Evolutionary conservation across 1,140 invertebrate species (phyloP).

Genomic region (Eufriesea mexicana): DNA sequence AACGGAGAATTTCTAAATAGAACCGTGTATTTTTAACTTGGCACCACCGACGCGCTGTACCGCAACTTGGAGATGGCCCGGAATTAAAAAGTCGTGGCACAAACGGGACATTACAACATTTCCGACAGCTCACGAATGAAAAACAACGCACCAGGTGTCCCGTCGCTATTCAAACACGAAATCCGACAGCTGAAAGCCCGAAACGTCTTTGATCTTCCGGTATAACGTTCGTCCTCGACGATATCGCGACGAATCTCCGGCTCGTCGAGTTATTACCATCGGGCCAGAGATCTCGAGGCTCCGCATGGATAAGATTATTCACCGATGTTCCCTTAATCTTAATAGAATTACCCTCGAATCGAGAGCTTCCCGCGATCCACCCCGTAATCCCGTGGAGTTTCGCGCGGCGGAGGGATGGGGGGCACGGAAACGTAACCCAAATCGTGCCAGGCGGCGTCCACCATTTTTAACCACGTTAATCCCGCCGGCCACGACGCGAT

Average conservation of each 20-base stretch:
- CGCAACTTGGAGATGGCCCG: too few relatives aligned
- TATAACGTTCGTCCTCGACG: conserved; percentile 27
- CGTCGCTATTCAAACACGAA: background rate
- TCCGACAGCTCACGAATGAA: background rate
- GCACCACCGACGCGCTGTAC: too few relatives aligned
- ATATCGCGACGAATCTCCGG: conserved; percentile 55
- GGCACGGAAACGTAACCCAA: background rate
- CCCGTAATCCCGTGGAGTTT: conserved; percentile 42
- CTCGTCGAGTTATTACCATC: conserved; percentile 50
- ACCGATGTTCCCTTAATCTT: conserved; percentile 51
- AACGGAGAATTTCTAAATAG: too few relatives aligned
- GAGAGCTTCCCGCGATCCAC: conserved; percentile 32
- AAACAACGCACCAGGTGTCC: background rate
- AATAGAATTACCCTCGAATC: conserved; percentile 56
- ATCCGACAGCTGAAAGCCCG: background rate
- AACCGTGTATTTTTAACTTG: too few relatives aligned
- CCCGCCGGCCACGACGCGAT: background rate
- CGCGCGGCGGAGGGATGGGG: background rate
- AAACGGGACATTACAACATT: too few relatives aligned
- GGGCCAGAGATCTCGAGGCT: conserved; percentile 25
- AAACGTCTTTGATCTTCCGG: conserved; percentile 6
- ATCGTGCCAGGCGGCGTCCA: background rate
- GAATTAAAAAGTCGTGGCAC: background rate
- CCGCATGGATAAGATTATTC: conserved; percentile 31
- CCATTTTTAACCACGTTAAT: conserved; percentile 46